Evolutionary conservation across 2,113 vertebrate species (phyloP), one percentile per base, ranked within the genome.

Genomic region (Nesogale talazaci): DNA sequence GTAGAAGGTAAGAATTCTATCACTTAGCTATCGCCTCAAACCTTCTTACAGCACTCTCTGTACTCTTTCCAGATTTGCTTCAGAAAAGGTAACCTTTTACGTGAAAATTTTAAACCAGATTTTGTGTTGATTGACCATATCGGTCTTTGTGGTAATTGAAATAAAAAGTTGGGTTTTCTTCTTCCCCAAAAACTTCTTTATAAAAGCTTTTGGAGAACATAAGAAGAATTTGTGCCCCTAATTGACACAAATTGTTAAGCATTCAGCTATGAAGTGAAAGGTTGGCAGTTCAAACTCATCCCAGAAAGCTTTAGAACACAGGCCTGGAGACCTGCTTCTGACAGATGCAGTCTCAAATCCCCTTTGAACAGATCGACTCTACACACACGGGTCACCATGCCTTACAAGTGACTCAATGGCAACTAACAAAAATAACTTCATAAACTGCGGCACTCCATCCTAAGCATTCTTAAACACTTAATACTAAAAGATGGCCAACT

Each of bases 401-500:
- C 4, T 36, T 8, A 36, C 1, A 22, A 72, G 22, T 20, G 34
- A 72, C 34, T 36, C 3, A 7, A 72, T 19, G 22, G 34, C 19
- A 36, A 36, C 34, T 19, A 38, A 72, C 34, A 72, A 72, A 52
- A 52, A 52, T 52, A 52, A 31, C 25, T 36, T 80, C 1, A 1
- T 17, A 61, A 12, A 75, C 1, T 59, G 84, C 20, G 88, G 74
- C 70, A 36, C 1, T 84, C 14, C 40, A 38, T 40, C 65, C 46
- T 52, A 79, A 70, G 83, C 42, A 94, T 86, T 59, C 19, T 67
- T 42, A 86, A 69, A 83, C 76, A 95, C 25, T 72, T 9, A 59
- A 86, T 20, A 40, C 27, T 83, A 83, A 93, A 85, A 10, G 57
- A 87, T 34, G 92, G 11, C 36, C 89, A 46, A 72, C 52, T 80